Percentiles rank a stretch among this genome's conserved stretches.
Conservation (phyloP, 2,113 vertebrate genomes). For the Microtus montanus region DNA sequence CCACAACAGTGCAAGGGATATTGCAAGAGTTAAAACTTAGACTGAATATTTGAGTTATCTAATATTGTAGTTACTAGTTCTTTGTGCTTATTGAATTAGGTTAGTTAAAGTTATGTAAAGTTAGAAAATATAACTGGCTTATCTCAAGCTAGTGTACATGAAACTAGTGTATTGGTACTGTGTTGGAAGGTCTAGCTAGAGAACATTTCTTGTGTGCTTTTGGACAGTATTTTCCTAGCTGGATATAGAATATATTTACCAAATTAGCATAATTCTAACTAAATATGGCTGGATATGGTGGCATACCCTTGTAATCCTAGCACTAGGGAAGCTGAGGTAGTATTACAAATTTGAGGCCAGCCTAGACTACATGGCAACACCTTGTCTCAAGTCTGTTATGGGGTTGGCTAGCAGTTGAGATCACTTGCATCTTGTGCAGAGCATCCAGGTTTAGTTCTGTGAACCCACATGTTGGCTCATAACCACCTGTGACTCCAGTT, state of each 20-base stretch:
- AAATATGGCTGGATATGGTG: background rate
- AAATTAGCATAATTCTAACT: background rate
- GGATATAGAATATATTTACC: background rate
- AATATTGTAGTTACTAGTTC: background rate
- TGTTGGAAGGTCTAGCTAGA: background rate
- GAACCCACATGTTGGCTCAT: background rate
- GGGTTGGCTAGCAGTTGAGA: background rate
- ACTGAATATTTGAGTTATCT: background rate
- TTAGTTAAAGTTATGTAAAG: constrained; percentile 43
- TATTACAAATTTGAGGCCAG: background rate
- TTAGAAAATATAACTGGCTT: background rate
- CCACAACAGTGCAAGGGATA: too few relatives aligned
- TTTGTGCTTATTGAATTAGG: constrained; percentile 31
- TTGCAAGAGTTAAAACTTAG: background rate
- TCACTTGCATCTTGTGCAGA: background rate
- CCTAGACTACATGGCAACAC: background rate
- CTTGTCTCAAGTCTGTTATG: background rate
- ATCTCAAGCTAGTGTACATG: background rate
- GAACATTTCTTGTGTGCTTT: background rate
- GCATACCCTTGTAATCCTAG: background rate
- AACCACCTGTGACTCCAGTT: background rate
- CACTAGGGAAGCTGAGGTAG: background rate
- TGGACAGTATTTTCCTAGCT: background rate
- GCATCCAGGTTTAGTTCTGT: background rate
- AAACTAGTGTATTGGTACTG: background rate